Evolutionary conservation across 2,113 vertebrate species (phyloP).

Genomic region (Gobio gobio): DNA sequence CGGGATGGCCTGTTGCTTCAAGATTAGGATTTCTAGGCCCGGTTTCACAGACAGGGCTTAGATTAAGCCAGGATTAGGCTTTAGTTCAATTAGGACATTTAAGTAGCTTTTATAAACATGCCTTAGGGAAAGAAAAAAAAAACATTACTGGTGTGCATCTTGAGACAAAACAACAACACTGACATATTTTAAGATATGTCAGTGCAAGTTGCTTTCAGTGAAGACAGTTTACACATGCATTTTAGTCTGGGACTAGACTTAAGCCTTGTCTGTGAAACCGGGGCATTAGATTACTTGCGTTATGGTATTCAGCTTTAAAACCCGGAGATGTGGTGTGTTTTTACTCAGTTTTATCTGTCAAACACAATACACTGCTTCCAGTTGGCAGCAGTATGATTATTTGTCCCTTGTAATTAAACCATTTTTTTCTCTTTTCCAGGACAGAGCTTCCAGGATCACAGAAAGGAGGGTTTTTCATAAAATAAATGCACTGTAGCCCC

Average conservation of each 20-base stretch:
- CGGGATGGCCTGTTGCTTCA: not conserved
- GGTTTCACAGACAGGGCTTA: too few relatives aligned
- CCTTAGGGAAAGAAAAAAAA: too few relatives aligned
- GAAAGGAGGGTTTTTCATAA: constrained; percentile 44
- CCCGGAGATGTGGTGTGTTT: not conserved
- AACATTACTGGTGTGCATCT: too few relatives aligned
- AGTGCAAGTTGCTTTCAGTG: too few relatives aligned
- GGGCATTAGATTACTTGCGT: not conserved
- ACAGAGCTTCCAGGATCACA: constrained; percentile 18
- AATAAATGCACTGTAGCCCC: not conserved
- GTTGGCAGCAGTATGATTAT: not conserved
- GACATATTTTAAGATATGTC: too few relatives aligned
- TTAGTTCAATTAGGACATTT: too few relatives aligned
- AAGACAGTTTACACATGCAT: too few relatives aligned
- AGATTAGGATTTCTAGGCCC: not conserved
- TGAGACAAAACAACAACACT: too few relatives aligned
- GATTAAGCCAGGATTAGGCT: too few relatives aligned
- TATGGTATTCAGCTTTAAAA: not conserved
- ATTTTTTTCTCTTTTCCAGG: constrained; percentile 44
- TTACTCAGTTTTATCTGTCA: constrained; percentile 3
- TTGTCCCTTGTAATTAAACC: constrained; percentile 29
- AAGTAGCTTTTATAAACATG: too few relatives aligned
- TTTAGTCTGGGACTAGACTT: too few relatives aligned
- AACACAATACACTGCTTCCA: not conserved
- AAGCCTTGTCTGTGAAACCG: too few relatives aligned